Evolutionary conservation across 53 echinoderm and acorn worm species (phyloP), one percentile per base, ranked within the genome.

Genomic region (Antedon mediterranea): DNA sequence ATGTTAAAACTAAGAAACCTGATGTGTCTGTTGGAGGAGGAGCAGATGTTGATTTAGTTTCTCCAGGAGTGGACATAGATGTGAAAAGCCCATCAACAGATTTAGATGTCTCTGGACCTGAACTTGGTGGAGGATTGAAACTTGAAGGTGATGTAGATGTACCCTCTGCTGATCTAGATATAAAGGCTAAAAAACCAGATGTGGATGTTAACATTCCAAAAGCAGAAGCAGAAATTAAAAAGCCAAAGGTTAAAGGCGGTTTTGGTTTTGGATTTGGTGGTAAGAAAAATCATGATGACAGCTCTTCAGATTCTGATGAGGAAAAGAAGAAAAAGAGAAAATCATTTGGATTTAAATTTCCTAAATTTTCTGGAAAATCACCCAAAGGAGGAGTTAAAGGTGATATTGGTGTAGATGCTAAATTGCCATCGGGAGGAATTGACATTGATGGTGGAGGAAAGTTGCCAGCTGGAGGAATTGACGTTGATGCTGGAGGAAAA

Each of bases 261-360:
- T 86, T 90, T 88, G 88, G 89, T 71, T 86, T 89, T 80, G 81
- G 83, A 43, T 81, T 86, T 34, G 79, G 79, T 43, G 71, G 77
- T 23, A 43, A 84, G 83, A 32, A 81, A 79, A 71, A 79, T 31
- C 31, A 79, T 28, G 71, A 79, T 72, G 72, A 71, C 18, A 79
- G 71, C 32, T 79, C 79, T 79, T 71, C 71, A 15, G 57, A 57
- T 18, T 57, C 57, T 18, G 57, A 26, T 11, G 74, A 75, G 31
- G 81, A 78, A 34, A 85, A 81, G 42, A 75, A 82, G 9, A 71
- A 76, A 71, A 82, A 86, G 81, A 86, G 76, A 31, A 79, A 78
- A 30, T 81, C 81, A 77, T 88, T 88, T 43, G 79, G 82, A 72
- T 75, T 85, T 28, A 81, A 81, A n/a, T 85, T 88, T 57, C 57